Conservation (phyloP, 37 sponge, comb jelly and placozoan species). For the Cliona cf. orientalis region DNA sequence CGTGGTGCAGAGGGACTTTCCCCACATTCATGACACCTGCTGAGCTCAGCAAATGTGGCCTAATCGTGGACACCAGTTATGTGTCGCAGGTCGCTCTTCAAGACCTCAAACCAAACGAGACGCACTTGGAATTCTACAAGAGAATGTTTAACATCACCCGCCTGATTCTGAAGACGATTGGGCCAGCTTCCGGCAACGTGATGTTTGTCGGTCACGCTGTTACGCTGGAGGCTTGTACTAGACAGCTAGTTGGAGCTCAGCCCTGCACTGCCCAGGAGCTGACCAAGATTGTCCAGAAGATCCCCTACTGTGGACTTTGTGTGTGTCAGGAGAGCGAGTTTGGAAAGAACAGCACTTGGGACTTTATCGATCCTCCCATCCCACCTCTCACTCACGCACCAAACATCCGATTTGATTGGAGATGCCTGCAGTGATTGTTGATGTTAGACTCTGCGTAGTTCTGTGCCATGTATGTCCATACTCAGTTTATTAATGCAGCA, state of each 20-base stretch:
- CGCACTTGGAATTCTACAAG: constrained; percentile 80
- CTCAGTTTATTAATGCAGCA: no score
- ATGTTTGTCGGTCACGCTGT: constrained; percentile 92
- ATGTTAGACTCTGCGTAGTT: no score
- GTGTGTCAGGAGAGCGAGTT: constrained; percentile 81
- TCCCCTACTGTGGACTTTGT: constrained; percentile 87
- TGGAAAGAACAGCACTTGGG: constrained; percentile 75
- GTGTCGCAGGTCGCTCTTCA: constrained; percentile 63
- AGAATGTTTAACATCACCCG: constrained; percentile 79
- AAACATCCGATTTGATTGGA: constrained; percentile 92
- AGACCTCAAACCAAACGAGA: constrained; percentile 84
- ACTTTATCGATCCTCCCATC: constrained; percentile 85
- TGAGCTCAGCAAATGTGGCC: constrained; percentile 73
- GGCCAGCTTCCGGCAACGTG: constrained; percentile 52
- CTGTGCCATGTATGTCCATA: no score
- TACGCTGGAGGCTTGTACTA: constrained; percentile 84
- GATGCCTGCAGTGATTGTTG: constrained; percentile 55
- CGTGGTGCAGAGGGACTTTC: constrained; percentile 82
- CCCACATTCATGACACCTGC: constrained; percentile 73
- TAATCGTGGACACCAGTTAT: constrained; percentile 76
- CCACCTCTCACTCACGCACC: constrained; percentile 92
- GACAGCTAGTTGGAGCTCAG: constrained; percentile 81
- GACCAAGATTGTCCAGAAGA: constrained; percentile 88
- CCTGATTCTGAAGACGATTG: constrained; percentile 65
- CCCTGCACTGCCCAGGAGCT: constrained; percentile 84